Evolutionary conservation across 1,140 invertebrate species (phyloP).

Genomic region (Calosoma granatense): DNA sequence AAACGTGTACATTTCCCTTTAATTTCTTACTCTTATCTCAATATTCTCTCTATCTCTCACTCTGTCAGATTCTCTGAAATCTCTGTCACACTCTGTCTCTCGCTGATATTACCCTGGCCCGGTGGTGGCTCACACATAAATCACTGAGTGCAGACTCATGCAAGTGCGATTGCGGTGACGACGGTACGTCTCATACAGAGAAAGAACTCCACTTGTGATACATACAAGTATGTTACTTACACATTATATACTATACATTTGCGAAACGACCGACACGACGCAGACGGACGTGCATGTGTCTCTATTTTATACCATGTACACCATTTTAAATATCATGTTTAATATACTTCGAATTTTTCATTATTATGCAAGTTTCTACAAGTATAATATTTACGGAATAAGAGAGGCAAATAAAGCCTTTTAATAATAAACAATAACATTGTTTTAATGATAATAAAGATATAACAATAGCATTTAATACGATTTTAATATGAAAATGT

Average conservation of each 20-base stretch:
- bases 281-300: slow-evolving; percentile 19
- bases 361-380: slow-evolving; percentile 25
- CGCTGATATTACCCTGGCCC: too few relatives aligned
- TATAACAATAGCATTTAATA: slow-evolving; percentile 29
- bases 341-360: slow-evolving; percentile 32
- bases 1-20: too few relatives aligned
- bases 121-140: not conserved
- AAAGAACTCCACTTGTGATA: too few relatives aligned
- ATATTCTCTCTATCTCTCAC: too few relatives aligned
- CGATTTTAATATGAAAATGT: slow-evolving; percentile 28
- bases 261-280: not conserved
- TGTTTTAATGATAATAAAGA: slow-evolving; percentile 28
- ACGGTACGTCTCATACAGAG: not conserved
- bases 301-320: slow-evolving; percentile 31
- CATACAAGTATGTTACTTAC: not conserved
- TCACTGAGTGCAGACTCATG: not conserved
- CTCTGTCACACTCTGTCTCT: too few relatives aligned
- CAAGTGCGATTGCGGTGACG: not conserved
- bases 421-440: slow-evolving; percentile 29
- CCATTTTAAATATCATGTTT: slow-evolving; percentile 32
- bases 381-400: slow-evolving; percentile 20
- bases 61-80: too few relatives aligned
- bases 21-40: too few relatives aligned
- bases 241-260: too few relatives aligned
- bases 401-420: slow-evolving; percentile 17